These are phyloP conservation scores for Arctopsyche grandis DNA, from an alignment of 1,140 invertebrate species.

Conservation along the genomic window DNA sequence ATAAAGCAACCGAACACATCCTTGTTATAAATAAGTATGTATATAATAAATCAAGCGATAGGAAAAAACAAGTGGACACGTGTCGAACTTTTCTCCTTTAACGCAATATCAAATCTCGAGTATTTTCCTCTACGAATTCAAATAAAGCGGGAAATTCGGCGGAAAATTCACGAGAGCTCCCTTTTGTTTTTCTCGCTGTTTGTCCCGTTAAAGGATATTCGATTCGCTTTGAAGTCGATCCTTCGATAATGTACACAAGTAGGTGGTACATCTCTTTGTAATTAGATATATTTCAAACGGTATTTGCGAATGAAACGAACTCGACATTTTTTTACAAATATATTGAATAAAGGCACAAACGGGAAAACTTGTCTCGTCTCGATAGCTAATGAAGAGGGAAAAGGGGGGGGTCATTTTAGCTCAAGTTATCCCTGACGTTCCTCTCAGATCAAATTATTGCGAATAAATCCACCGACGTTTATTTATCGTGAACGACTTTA, in stretches of 20 bases:
- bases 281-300: not conserved
- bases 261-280: conserved; percentile 9
- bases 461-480: not conserved
- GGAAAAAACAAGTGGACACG: not conserved
- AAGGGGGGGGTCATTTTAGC: too few species aligned
- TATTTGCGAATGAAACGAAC: not conserved
- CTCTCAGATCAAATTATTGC: not conserved
- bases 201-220: not conserved
- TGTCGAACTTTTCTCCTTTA: not conserved
- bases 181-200: conserved; percentile 7
- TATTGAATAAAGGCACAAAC: too few species aligned
- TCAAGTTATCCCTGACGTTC: too few species aligned
- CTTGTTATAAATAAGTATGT: too few species aligned
- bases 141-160: conserved; percentile 13
- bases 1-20: too few species aligned
- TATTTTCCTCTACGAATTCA: not conserved
- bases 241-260: not conserved
- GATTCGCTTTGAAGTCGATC: conserved; percentile 7
- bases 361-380: too few species aligned
- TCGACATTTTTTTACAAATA: not conserved
- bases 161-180: not conserved
- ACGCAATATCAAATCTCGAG: not conserved
- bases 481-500: too few species aligned
- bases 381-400: too few species aligned
- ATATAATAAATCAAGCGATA: too few species aligned